Evolutionary conservation across 2,888 invertebrate genomes (phyloP), one percentile per base, ranked within the genome.

Genomic region (Andrena dorsata): DNA sequence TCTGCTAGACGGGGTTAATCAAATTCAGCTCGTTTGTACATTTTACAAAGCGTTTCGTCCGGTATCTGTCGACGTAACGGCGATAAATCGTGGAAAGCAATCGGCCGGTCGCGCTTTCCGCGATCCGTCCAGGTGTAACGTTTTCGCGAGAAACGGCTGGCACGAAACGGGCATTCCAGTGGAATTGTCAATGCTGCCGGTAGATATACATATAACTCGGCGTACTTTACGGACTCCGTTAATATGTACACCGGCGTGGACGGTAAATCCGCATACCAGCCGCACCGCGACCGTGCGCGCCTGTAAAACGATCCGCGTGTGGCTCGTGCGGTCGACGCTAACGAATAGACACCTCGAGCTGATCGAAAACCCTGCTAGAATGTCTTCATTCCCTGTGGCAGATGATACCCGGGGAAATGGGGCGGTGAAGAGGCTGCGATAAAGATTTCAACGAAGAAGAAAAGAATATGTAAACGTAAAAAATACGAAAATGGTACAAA

Each of bases 291-390:
- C 53, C 41, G 58, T 26, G n/a, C 66, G 26, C 47, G 49, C 61
- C 35, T 35, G 75, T 68, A 80, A 80, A 80, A 58, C 53, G 82
- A 80, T 66, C 74, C 56, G 35, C 58, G 32, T 23, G 26, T 26
- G 66, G 53, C 74, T 72, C 51, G 58, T 69, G 56, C 63, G 64
- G 65, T 73, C 65, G 41, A 35, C 51, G 58, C 28, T 71, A 74
- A 75, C 70, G 82, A 78, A 70, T 79, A 74, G 70, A 20, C 53
- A 56, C 49, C 30, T 35, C 26, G 58, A 35, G 41, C 16, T 30
- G 58, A 78, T 74, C 64, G 51, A 75, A 79, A 82, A 74, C 79
- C 76, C 74, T 28, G 41, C 30, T 35, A 35, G 20, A 70, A 82
- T 74, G 53, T 79, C 82, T 82, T 82, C 82, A 79, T 82, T 77